These are phyloP conservation scores for Trachymyrmex cornetzi DNA, from an alignment of 1,140 invertebrate species.

Conservation along the genomic window DNA sequence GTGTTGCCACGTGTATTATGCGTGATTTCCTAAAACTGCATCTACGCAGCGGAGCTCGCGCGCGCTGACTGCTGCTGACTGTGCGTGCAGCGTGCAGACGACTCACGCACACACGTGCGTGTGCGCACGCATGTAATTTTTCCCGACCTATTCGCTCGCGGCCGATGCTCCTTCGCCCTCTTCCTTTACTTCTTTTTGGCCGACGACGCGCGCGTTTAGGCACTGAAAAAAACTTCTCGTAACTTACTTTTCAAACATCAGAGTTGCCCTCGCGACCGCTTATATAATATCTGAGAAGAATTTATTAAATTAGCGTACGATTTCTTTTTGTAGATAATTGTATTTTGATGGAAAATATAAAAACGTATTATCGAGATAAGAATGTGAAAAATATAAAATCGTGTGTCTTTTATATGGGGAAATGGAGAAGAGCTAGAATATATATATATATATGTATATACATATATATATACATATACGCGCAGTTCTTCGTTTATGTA, in stretches of 20 bases:
- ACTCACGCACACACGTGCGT: not conserved
- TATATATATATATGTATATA: too few species aligned
- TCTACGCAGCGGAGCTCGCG: slow-evolving; percentile 31
- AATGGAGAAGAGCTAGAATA: not conserved
- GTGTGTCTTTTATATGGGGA: not conserved
- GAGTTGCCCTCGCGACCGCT: not conserved
- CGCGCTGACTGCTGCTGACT: not conserved
- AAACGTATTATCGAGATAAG: not conserved
- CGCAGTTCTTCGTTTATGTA: not conserved
- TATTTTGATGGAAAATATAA: not conserved
- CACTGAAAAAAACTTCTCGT: slow-evolving; percentile 27
- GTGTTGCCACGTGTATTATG: slow-evolving; percentile 80
- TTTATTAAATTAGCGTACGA: not conserved
- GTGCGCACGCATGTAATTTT: slow-evolving; percentile 38
- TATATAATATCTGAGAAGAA: not conserved
- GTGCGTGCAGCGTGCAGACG: not conserved
- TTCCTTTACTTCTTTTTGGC: not conserved
- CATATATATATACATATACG: too few species aligned
- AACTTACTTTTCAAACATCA: not conserved
- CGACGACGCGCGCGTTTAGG: slow-evolving; percentile 12
- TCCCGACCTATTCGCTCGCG: slow-evolving; percentile 42
- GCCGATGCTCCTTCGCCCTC: slow-evolving; percentile 2
- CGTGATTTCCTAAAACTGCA: slow-evolving; percentile 80
- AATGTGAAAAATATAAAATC: not conserved
- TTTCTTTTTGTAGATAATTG: not conserved